A percentile compares a stretch with the other conserved stretches of the same genome.
These are phyloP conservation scores for Drosophila albomicans DNA, from an alignment of 1,140 invertebrate species.

Conservation along the genomic window DNA sequence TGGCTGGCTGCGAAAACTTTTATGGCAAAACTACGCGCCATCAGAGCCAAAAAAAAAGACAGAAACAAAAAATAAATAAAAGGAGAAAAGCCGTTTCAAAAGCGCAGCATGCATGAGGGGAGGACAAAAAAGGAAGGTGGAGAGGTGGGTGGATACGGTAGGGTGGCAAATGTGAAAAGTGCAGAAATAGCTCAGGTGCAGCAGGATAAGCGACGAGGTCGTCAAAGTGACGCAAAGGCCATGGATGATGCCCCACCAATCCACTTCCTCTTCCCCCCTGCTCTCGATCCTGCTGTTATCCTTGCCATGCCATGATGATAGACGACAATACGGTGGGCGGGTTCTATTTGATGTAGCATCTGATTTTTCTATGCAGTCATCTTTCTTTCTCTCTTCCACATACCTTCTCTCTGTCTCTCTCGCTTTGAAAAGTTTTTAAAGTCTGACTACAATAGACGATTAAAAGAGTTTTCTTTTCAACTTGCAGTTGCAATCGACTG, in stretches of 20 bases:
- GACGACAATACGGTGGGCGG: conserved; percentile 7
- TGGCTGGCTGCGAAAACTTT: conserved; percentile 77
- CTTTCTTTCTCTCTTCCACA: neutral
- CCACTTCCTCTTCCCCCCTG: neutral
- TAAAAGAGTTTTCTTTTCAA: conserved; percentile 33
- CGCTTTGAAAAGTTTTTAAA: conserved; percentile 53
- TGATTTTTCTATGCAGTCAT: conserved; percentile 46
- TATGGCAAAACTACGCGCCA: conserved; percentile 77
- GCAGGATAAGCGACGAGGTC: conserved; percentile 67
- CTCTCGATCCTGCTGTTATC: neutral
- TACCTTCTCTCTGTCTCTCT: neutral
- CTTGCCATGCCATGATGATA: neutral
- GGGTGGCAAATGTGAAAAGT: conserved; percentile 75
- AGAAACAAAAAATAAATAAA: conserved; percentile 32
- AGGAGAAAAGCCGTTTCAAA: conserved; percentile 45
- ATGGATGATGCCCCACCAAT: conserved; percentile 10
- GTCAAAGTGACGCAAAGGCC: conserved; percentile 62
- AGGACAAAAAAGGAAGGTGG: neutral
- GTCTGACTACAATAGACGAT: conserved; percentile 45
- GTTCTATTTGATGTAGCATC: conserved; percentile 39
- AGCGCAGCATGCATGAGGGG: conserved; percentile 20
- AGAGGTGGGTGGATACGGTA: neutral
- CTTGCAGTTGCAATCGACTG: conserved; percentile 25
- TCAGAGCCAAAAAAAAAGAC: conserved; percentile 51
- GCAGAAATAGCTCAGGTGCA: conserved; percentile 79